These are phyloP conservation scores for Thalassoma bifasciatum DNA, from an alignment of 2,113 vertebrate species.

Conservation along the genomic window DNA sequence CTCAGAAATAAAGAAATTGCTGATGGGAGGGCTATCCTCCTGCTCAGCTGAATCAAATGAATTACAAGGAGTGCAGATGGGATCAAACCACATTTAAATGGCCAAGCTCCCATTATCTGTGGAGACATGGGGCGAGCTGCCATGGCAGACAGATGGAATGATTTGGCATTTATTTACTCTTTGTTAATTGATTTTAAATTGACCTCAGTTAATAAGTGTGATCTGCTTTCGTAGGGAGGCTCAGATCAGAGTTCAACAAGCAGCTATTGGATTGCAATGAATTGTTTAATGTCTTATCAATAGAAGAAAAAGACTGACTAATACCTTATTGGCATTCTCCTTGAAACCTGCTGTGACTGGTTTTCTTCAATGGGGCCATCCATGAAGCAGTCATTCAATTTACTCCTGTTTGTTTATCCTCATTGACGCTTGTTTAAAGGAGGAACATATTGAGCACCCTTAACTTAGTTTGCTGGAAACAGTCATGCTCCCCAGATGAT, in stretches of 20 bases:
- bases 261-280: slow-evolving; percentile 30
- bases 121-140: neutral
- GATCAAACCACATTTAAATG: slow-evolving; percentile 36
- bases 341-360: slow-evolving; percentile 6
- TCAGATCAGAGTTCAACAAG: slow-evolving; percentile 38
- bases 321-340: slow-evolving; percentile 4
- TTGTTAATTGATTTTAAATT: slow-evolving; percentile 56
- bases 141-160: slow-evolving; percentile 25
- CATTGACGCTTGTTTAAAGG: neutral
- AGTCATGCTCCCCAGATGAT: neutral
- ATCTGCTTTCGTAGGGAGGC: slow-evolving; percentile 24
- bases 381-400: neutral
- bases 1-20: slow-evolving; percentile 21
- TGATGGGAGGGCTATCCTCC: slow-evolving; percentile 17
- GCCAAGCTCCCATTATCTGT: slow-evolving; percentile 27
- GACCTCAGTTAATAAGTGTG: slow-evolving; percentile 47
- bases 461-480: neutral
- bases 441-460: neutral
- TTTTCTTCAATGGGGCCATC: neutral
- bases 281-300: slow-evolving; percentile 28
- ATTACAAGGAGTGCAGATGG: slow-evolving; percentile 22
- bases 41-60: slow-evolving; percentile 39
- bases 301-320: neutral
- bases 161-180: slow-evolving; percentile 38
- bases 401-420: neutral